Conservation (phyloP, 2,113 vertebrate genomes). For the Aegypius monachus region DNA sequence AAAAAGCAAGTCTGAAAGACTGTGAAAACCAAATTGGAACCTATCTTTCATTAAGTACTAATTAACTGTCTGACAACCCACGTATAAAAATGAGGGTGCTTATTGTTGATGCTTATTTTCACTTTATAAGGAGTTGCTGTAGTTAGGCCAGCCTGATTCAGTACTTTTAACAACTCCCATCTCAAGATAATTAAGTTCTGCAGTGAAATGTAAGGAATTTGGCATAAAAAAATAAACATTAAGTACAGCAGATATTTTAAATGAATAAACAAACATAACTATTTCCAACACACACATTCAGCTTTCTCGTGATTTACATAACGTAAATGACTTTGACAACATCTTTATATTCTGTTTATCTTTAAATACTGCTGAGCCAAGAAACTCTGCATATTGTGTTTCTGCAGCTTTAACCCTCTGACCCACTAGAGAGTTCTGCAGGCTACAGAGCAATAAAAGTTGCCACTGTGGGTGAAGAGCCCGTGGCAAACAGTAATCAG, state of each 20-base stretch:
- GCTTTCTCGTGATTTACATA: neutral
- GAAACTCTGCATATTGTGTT: conserved; percentile 40
- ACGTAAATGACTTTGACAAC: neutral
- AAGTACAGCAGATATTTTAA: neutral
- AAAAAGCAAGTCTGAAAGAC: neutral
- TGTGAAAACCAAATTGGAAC: neutral
- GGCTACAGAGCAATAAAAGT: neutral
- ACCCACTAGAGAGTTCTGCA: neutral
- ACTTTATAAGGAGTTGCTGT: neutral
- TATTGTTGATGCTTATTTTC: conserved; percentile 23
- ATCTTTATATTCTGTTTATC: conserved; percentile 54
- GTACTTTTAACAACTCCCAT: neutral
- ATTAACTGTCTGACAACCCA: conserved; percentile 42
- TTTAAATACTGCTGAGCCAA: conserved; percentile 32
- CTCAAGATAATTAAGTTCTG: neutral
- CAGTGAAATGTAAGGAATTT: neutral
- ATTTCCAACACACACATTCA: neutral
- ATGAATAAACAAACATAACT: conserved; percentile 30
- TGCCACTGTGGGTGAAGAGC: neutral
- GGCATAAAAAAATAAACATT: neutral
- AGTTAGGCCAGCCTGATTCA: conserved; percentile 22
- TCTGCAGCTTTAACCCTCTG: conserved; percentile 50
- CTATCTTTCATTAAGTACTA: neutral
- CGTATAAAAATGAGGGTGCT: neutral
- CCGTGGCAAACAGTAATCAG: neutral